These are phyloP conservation scores for Sarotherodon lohbergeri DNA, from an alignment of 2,113 vertebrate genomes.

Conservation along the genomic window DNA sequence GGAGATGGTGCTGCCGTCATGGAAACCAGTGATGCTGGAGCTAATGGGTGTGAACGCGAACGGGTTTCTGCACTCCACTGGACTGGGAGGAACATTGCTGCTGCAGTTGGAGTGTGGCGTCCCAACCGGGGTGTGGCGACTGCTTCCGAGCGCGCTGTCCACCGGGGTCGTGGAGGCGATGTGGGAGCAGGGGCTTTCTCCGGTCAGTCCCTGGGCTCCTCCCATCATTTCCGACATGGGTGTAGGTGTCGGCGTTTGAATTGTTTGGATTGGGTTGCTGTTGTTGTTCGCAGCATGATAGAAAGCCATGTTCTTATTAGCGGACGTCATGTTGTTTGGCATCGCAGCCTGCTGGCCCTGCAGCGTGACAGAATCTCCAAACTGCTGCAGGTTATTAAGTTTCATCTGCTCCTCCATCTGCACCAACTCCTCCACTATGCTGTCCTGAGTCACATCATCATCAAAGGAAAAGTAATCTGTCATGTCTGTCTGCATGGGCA, in stretches of 20 bases:
- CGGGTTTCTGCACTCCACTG: conserved; percentile 94
- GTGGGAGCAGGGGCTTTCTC: conserved; percentile 88
- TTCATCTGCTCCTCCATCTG: conserved; percentile 99
- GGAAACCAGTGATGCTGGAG: conserved; percentile 87
- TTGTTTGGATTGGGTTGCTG: conserved; percentile 81
- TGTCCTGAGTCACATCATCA: conserved; percentile 97
- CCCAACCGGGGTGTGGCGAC: conserved; percentile 88
- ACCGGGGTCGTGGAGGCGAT: conserved; percentile 88
- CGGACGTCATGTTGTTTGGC: conserved; percentile 71
- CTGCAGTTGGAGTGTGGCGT: conserved; percentile 97
- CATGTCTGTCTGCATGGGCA: conserved; percentile 79
- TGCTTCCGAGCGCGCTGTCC: conserved; percentile 91
- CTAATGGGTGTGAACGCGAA: conserved; percentile 98
- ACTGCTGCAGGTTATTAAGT: conserved; percentile 80
- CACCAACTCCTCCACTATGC: conserved; percentile 97
- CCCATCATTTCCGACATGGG: conserved; percentile 89
- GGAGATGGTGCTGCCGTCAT: conserved; percentile 87
- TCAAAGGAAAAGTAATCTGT: conserved; percentile 88
- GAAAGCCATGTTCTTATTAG: conserved; percentile 77
- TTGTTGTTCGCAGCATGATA: conserved; percentile 81
- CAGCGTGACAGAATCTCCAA: conserved; percentile 72
- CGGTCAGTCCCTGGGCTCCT: conserved; percentile 77
- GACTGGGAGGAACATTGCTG: conserved; percentile 91
- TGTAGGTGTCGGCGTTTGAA: conserved; percentile 78
- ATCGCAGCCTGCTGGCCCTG: conserved; percentile 73